Evolutionary conservation across 2,113 vertebrate genomes (phyloP).

Genomic region (Siphamia tubifer): DNA sequence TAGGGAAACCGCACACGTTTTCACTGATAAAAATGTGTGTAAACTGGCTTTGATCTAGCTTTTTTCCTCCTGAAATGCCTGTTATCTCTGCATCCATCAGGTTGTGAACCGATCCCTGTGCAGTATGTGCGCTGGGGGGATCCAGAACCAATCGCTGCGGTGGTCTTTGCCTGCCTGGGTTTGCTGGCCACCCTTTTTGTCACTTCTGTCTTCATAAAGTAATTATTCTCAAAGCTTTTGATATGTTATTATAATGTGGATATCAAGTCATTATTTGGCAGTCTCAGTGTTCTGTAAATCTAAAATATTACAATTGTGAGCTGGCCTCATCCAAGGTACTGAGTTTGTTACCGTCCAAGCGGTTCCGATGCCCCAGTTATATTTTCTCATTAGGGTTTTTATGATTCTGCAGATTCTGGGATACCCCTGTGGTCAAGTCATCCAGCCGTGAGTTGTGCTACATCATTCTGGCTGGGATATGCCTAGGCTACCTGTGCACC

Average conservation of each 20-base stretch:
- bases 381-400: neutral
- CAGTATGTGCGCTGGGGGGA: conserved; percentile 96
- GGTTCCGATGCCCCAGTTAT: neutral
- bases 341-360: too few relatives aligned
- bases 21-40: too few relatives aligned
- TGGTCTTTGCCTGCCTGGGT: conserved; percentile 94
- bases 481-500: conserved; percentile 94
- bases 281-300: too few relatives aligned
- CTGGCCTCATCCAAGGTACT: too few relatives aligned
- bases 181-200: conserved; percentile 94
- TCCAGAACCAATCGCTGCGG: conserved; percentile 95
- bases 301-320: too few relatives aligned
- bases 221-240: too few relatives aligned
- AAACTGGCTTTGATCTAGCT: neutral
- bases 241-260: too few relatives aligned
- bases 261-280: too few relatives aligned
- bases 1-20: neutral
- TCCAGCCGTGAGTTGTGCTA: conserved; percentile 98
- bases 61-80: neutral
- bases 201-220: conserved; percentile 90
- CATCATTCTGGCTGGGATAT: conserved; percentile 97
- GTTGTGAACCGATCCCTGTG: conserved; percentile 93
- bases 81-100: conserved; percentile 68
- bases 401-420: conserved; percentile 83
- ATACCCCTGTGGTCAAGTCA: conserved; percentile 97